Evolutionary conservation across 2,113 vertebrate genomes (phyloP).

Genomic region (Lanius collurio): DNA sequence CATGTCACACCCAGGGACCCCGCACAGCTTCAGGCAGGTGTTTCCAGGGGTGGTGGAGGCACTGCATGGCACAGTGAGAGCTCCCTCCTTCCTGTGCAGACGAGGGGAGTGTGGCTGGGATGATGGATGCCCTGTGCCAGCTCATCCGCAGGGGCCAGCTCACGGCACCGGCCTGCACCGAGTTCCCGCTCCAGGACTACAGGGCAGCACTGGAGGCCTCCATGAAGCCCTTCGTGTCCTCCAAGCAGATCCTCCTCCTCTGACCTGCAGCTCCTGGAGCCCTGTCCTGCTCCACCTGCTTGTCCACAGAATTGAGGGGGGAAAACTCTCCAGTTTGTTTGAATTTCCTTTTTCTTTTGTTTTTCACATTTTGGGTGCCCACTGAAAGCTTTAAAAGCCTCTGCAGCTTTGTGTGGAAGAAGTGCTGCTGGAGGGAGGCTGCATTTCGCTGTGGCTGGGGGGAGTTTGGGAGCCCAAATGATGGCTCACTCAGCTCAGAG

Average conservation of each 20-base stretch:
- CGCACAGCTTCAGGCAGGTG: fast-evolving
- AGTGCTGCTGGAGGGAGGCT: background rate
- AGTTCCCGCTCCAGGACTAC: constrained; percentile 82
- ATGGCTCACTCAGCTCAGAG: fast-evolving
- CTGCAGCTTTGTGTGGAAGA: background rate
- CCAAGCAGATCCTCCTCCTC: constrained; percentile 90
- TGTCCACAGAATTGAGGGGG: fast-evolving
- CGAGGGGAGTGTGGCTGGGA: constrained; percentile 51
- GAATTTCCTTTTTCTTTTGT: background rate
- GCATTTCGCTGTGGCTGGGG: background rate
- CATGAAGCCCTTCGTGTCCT: constrained; percentile 83
- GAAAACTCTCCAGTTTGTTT: fast-evolving
- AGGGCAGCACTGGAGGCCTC: constrained; percentile 76
- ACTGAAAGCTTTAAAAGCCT: background rate
- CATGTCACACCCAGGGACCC: fast-evolving
- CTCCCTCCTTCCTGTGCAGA: constrained; percentile 37
- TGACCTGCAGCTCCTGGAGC: constrained; percentile 46
- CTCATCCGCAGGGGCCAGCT: constrained; percentile 84
- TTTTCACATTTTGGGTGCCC: background rate
- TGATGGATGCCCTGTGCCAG: constrained; percentile 83
- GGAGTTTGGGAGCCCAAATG: background rate
- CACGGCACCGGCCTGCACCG: constrained; percentile 72
- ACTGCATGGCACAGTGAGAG: background rate
- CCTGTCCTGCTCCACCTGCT: background rate
- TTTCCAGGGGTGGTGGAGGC: fast-evolving